A percentile compares a stretch with the other conserved stretches of the same genome.
phyloP scores from a whole-genome alignment of 1,140 invertebrate genomes.

The Thaumetopoea pityocampa region DNA sequence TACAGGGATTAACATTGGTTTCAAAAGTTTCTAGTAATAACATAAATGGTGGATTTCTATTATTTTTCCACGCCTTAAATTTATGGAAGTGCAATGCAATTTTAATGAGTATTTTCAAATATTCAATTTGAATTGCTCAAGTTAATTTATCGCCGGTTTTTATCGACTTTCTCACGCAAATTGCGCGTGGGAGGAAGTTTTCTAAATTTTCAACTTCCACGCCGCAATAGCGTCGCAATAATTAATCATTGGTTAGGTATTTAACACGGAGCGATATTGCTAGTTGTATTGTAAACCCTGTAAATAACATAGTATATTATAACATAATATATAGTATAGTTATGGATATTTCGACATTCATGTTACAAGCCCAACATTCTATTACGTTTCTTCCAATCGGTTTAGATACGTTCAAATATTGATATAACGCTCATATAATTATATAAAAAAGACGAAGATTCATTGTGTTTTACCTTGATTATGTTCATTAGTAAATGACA shows the following conservation, averaged over 20 bases:
- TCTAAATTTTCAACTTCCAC: slow-evolving; percentile 35
- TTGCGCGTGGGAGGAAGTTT: slow-evolving; percentile 36
- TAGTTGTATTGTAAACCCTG: too few relatives aligned
- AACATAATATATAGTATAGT: too few relatives aligned
- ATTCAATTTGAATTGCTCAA: slow-evolving; percentile 17
- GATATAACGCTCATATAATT: slow-evolving; percentile 1
- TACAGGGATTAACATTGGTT: not conserved
- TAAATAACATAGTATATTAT: too few relatives aligned
- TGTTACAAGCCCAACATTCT: too few relatives aligned
- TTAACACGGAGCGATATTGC: too few relatives aligned
- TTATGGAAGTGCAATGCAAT: not conserved
- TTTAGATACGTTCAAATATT: slow-evolving; percentile 3
- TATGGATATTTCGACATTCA: too few relatives aligned
- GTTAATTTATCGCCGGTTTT: slow-evolving; percentile 19
- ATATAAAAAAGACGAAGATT: too few relatives aligned
- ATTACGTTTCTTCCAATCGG: too few relatives aligned
- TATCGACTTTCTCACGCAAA: slow-evolving; percentile 31
- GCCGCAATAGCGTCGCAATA: slow-evolving; percentile 26
- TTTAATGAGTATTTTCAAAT: slow-evolving; percentile 6
- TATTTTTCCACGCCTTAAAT: too few relatives aligned
- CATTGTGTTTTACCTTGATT: too few relatives aligned
- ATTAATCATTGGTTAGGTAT: slow-evolving; percentile 41
- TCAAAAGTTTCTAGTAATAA: slow-evolving; percentile 3
- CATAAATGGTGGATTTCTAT: too few relatives aligned
- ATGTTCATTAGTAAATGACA: too few relatives aligned